phyloP scores from a whole-genome alignment of 2,797 vertebrate species.

The Taeniopygia guttata region DNA sequence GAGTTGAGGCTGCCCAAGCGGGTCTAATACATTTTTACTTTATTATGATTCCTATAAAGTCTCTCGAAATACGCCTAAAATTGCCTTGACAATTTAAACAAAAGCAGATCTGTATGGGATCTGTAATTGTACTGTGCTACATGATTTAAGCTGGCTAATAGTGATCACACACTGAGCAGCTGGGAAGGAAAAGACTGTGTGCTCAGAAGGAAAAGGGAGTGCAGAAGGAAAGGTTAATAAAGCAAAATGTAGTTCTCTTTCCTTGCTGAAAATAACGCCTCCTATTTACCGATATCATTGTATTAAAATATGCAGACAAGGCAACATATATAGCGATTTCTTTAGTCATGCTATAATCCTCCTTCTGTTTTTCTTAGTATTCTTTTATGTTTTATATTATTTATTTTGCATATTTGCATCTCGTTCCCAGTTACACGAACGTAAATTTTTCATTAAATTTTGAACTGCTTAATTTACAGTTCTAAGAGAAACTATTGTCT shows the following conservation, averaged over 20 bases:
- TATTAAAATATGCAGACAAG: neutral
- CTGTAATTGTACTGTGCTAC: conserved; percentile 30
- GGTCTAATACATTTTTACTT: conserved; percentile 1
- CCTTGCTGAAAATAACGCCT: neutral
- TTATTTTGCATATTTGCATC: neutral
- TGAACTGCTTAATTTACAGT: neutral
- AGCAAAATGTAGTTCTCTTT: neutral
- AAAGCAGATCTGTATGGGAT: conserved; percentile 47
- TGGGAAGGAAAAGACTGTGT: neutral
- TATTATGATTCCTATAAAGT: conserved; percentile 6
- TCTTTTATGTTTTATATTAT: neutral
- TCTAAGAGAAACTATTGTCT: neutral
- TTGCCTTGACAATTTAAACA: conserved; percentile 53
- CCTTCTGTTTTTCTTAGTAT: neutral
- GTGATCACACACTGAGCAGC: conserved; percentile 38
- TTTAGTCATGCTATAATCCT: neutral
- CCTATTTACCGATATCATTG: neutral
- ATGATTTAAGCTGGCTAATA: conserved; percentile 25
- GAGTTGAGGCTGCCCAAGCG: neutral
- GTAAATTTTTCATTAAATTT: neutral
- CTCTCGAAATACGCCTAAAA: conserved; percentile 28
- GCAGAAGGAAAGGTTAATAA: conserved; percentile 19
- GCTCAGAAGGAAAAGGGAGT: neutral
- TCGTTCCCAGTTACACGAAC: neutral
- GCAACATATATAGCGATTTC: neutral